Evolutionary conservation across 2,797 vertebrate genomes (phyloP).

Genomic region (Hoplostethus mediterraneus): DNA sequence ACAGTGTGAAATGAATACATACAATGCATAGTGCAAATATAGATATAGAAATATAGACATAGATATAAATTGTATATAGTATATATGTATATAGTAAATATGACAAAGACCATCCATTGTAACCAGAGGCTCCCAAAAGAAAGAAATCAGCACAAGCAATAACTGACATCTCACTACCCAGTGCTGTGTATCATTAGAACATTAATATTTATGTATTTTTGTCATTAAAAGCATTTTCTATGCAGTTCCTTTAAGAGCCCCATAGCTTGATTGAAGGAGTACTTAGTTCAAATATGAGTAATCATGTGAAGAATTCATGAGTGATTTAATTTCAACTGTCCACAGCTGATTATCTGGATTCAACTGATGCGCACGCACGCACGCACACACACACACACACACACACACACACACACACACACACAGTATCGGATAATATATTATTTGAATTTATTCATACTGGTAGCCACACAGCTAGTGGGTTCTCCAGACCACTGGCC

Average conservation of each 20-base stretch:
- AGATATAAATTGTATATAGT: too few relatives aligned
- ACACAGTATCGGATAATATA: neutral
- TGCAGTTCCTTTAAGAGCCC: too few relatives aligned
- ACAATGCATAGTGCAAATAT: too few relatives aligned
- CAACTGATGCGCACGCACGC: neutral
- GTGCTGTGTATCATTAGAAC: too few relatives aligned
- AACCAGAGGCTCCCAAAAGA: neutral
- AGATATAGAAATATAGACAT: too few relatives aligned
- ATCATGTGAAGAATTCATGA: neutral
- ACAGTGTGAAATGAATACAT: too few relatives aligned
- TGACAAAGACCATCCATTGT: slow-evolving; percentile 9
- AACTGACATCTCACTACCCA: neutral
- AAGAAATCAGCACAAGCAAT: neutral
- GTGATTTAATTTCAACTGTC: slow-evolving; percentile 5
- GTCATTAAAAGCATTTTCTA: too few relatives aligned
- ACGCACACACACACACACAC: slow-evolving; percentile 5
- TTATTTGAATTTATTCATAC: slow-evolving; percentile 53
- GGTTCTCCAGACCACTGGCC: slow-evolving; percentile 78
- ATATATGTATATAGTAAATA: slow-evolving; percentile 19
- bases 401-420: slow-evolving; percentile 8
- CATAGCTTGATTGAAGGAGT: neutral
- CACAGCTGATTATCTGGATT: slow-evolving; percentile 36
- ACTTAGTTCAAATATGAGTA: neutral
- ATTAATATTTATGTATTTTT: too few relatives aligned
- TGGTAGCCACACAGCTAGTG: slow-evolving; percentile 58